phyloP scores from a whole-genome alignment of 2,888 invertebrate genomes.

The Drosophila kanekoi region DNA sequence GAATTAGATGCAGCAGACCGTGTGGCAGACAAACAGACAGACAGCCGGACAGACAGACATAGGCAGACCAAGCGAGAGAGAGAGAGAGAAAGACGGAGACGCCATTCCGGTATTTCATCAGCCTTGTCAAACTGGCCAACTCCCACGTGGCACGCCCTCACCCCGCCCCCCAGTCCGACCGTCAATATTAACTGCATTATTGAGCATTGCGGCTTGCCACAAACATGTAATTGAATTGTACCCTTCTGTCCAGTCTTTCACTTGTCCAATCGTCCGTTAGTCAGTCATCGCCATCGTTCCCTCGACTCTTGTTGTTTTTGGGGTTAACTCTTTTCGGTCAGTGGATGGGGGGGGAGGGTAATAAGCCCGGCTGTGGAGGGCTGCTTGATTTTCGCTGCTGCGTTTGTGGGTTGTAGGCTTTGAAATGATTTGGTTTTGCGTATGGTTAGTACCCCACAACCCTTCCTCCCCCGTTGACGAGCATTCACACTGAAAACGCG shows the following conservation, averaged over 20 bases:
- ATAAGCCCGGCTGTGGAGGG: constrained; percentile 21
- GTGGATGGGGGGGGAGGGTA: neutral
- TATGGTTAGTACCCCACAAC: constrained; percentile 5
- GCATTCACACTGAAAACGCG: constrained; percentile 15
- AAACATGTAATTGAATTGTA: constrained; percentile 80
- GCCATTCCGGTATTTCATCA: constrained; percentile 51
- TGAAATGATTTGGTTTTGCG: constrained; percentile 37
- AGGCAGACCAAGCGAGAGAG: too few species aligned
- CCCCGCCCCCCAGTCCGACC: constrained; percentile 29
- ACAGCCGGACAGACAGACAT: constrained; percentile 7
- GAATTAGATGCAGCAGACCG: constrained; percentile 82
- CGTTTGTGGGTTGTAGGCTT: constrained; percentile 24
- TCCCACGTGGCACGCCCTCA: constrained; percentile 4
- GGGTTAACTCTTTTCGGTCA: constrained; percentile 53
- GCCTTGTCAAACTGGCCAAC: constrained; percentile 47
- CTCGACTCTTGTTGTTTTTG: constrained; percentile 31
- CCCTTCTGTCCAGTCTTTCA: constrained; percentile 59
- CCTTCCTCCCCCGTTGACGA: neutral
- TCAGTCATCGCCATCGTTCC: constrained; percentile 49
- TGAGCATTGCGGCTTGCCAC: constrained; percentile 80
- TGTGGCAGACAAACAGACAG: constrained; percentile 54
- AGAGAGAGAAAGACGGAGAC: constrained; percentile 17
- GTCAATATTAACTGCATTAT: constrained; percentile 80
- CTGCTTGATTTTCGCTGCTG: constrained; percentile 51
- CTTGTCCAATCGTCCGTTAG: constrained; percentile 39